phyloP scores from a whole-genome alignment of 2,888 invertebrate species.

The Thera obeliscata region DNA sequence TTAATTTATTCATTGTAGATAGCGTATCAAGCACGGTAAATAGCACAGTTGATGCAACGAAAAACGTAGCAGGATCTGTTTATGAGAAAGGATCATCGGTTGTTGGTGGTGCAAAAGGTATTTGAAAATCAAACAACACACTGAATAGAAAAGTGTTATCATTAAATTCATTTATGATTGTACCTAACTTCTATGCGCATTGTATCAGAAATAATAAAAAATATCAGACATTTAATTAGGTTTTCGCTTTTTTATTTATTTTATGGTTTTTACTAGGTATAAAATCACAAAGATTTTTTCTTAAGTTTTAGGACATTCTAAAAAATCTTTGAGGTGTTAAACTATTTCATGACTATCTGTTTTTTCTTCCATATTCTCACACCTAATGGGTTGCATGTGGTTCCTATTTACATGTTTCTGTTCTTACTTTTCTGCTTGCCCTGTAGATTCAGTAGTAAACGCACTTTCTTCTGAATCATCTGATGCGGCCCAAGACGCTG shows the following conservation, averaged over 20 bases:
- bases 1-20: constrained; percentile 55
- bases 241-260: no score
- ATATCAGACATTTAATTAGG: no score
- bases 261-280: no score
- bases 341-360: not conserved
- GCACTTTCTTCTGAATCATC: constrained; percentile 47
- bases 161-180: not conserved
- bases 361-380: not conserved
- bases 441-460: constrained; percentile 62
- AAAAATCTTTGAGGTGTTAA: not conserved
- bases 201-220: not conserved
- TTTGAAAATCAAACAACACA: constrained; percentile 4
- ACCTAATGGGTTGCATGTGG: constrained; percentile 48
- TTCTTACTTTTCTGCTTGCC: constrained; percentile 51
- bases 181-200: not conserved
- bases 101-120: constrained; percentile 63
- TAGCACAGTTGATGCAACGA: constrained; percentile 62
- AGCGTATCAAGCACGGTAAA: constrained; percentile 59
- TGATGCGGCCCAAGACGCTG: constrained; percentile 45
- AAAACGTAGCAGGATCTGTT: constrained; percentile 56
- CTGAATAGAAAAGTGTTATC: constrained; percentile 5
- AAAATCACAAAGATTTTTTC: no score
- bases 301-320: no score
- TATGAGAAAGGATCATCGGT: constrained; percentile 58
- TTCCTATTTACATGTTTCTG: constrained; percentile 36